These are phyloP conservation scores for Illadopsis cleaveri DNA, from an alignment of 2,113 vertebrate genomes.

Conservation along the genomic window DNA sequence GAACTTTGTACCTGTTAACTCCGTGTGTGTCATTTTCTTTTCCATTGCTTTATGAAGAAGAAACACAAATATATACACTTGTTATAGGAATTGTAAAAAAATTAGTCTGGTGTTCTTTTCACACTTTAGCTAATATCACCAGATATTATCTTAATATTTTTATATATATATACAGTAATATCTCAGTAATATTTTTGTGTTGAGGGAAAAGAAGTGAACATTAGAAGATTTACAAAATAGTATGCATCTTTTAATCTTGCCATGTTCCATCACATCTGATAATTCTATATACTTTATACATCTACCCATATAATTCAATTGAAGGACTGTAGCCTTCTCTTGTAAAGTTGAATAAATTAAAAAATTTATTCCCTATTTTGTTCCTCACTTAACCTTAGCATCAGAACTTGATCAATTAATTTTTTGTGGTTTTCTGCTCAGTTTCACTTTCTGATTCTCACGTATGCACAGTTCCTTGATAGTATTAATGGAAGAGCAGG, in stretches of 20 bases:
- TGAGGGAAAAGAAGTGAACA: neutral
- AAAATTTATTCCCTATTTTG: neutral
- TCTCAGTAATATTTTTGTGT: neutral
- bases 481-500: neutral
- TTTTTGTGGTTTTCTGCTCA: neutral
- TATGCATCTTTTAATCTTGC: neutral
- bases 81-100: neutral
- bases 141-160: neutral
- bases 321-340: neutral
- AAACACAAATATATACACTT: neutral
- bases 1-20: neutral
- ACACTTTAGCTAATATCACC: neutral
- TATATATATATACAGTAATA: neutral
- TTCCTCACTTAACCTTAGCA: neutral
- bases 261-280: neutral
- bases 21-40: neutral
- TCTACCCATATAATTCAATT: neutral
- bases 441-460: neutral
- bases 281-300: neutral
- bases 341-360: neutral
- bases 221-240: neutral
- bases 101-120: neutral
- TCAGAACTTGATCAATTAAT: neutral
- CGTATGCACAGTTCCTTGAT: neutral
- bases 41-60: neutral